Conservation (phyloP, 2,888 invertebrate species). For the Temnothorax rugatulus region DNA sequence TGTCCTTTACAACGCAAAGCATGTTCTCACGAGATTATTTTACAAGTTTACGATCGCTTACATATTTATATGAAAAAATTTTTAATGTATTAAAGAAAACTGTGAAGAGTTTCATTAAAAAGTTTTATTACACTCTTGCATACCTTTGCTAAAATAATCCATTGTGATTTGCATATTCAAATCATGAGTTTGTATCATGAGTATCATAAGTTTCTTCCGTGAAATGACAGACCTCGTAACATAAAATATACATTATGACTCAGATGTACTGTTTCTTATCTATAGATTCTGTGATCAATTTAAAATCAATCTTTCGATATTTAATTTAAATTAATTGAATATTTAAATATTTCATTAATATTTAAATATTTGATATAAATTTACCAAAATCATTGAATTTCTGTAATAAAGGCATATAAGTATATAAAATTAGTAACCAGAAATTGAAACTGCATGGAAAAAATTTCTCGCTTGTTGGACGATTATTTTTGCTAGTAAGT, state of each 20-base stretch:
- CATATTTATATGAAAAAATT: slow-evolving; percentile 14
- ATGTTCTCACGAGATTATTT: slow-evolving; percentile 11
- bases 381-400: neutral
- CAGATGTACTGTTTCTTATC: neutral
- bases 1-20: neutral
- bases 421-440: neutral
- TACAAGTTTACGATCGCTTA: slow-evolving; percentile 11
- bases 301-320: neutral
- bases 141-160: slow-evolving; percentile 28
- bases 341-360: neutral
- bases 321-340: slow-evolving; percentile 11
- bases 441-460: neutral
- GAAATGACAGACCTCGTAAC: neutral
- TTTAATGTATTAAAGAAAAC: slow-evolving; percentile 5
- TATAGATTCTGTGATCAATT: neutral
- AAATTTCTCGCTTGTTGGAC: neutral
- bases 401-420: neutral
- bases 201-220: slow-evolving; percentile 14
- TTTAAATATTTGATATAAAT: neutral
- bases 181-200: slow-evolving; percentile 33
- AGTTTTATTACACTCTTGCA: slow-evolving; percentile 35
- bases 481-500: neutral
- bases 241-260: neutral
- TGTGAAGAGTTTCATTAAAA: slow-evolving; percentile 30
- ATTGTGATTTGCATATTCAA: slow-evolving; percentile 40